Evolutionary conservation across 2,113 vertebrate genomes (phyloP).

Genomic region (Motacilla alba): DNA sequence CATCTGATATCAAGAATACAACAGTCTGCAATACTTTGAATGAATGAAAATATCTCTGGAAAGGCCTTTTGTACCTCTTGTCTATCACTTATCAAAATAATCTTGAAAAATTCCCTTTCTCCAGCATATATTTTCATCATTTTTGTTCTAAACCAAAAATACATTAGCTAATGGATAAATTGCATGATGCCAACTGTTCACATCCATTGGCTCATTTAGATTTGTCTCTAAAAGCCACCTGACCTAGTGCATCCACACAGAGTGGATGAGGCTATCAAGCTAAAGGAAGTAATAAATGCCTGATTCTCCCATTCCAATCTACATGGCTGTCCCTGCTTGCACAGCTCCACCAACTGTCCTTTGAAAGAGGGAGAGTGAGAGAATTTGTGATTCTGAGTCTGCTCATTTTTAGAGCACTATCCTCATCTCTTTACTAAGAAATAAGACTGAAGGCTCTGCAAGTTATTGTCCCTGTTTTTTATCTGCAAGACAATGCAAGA

Average conservation of each 20-base stretch:
- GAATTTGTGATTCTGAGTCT: background rate
- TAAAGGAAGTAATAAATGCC: background rate
- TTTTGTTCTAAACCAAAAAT: background rate
- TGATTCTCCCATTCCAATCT: background rate
- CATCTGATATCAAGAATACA: background rate
- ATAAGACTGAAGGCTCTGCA: background rate
- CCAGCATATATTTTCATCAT: background rate
- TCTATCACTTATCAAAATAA: background rate
- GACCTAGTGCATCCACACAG: background rate
- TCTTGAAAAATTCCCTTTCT: background rate
- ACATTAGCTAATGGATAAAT: background rate
- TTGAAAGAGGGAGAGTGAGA: background rate
- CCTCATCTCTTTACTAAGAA: background rate
- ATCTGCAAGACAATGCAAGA: background rate
- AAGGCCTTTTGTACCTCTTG: background rate
- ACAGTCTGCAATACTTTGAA: background rate
- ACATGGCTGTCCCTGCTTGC: background rate
- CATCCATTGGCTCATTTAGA: background rate
- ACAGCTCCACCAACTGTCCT: background rate
- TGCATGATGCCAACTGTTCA: background rate
- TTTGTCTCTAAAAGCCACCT: background rate
- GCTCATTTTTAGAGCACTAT: background rate
- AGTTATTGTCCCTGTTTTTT: background rate
- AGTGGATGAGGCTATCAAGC: background rate
- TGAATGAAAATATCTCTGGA: background rate